Evolutionary conservation across 2,888 invertebrate genomes (phyloP).

Genomic region (Agrochola macilenta): DNA sequence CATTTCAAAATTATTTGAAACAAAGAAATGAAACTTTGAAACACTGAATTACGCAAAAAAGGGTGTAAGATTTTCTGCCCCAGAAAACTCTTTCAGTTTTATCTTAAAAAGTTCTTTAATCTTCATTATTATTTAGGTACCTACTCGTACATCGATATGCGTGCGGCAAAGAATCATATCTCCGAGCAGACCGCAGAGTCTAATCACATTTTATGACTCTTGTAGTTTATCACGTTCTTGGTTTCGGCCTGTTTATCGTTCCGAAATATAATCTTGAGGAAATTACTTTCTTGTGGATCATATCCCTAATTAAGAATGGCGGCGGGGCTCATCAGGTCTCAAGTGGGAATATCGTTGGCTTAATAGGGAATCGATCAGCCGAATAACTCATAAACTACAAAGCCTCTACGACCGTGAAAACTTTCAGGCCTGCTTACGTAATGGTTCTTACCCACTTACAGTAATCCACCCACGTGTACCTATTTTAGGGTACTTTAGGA

Average conservation of each 20-base stretch:
- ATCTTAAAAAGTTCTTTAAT: slow-evolving; percentile 21
- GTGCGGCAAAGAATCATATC: slow-evolving; percentile 15
- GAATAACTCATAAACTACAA: slow-evolving; percentile 68
- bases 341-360: slow-evolving; percentile 74
- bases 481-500: slow-evolving; percentile 16
- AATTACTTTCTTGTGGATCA: slow-evolving; percentile 86
- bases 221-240: slow-evolving; percentile 70
- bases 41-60: not conserved
- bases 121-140: slow-evolving; percentile 6
- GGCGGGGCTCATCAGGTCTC: slow-evolving; percentile 75
- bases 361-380: slow-evolving; percentile 82
- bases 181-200: slow-evolving; percentile 18
- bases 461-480: not conserved
- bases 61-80: not conserved
- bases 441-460: slow-evolving; percentile 16
- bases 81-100: not conserved
- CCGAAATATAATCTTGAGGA: slow-evolving; percentile 77
- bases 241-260: slow-evolving; percentile 70
- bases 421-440: slow-evolving; percentile 39
- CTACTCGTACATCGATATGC: slow-evolving; percentile 4
- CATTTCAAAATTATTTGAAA: not conserved
- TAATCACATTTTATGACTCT: slow-evolving; percentile 65
- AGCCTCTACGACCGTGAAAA: slow-evolving; percentile 29
- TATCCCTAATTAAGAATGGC: slow-evolving; percentile 85
- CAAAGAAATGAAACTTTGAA: too few relatives aligned